Base-by-base conservation (phyloP, 2,797 vertebrate genomes). In the Smutsia gigantea region DNA sequence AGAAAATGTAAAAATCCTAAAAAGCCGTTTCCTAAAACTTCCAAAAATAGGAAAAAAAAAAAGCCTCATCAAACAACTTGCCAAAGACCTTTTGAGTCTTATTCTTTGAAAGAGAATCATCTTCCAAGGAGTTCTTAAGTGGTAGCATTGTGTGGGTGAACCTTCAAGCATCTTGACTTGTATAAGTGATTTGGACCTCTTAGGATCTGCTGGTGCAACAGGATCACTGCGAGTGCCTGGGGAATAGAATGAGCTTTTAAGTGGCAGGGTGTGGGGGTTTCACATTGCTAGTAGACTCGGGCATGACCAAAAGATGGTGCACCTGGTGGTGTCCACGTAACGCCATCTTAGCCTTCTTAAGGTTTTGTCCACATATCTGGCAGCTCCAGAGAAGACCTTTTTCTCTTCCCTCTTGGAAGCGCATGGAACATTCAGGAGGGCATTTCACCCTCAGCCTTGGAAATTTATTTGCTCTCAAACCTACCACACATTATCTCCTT, bases 401-500 rank as follows among this genome's bases (percentile, higher is more conserved):
- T 59, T 21, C 25, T 15, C 18, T 64, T 71, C 90, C 90, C 90
- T 95, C 94, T 96, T 74, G 87, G 96, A 97, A 98, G 96, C 96
- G 92, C 61, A 37, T 61, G 97, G 82, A 96, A 93, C 97, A 83
- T 93, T 96, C 98, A 95, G 97, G 95, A 96, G 96, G 89, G 97
- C 97, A 98, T 68, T 25, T 89, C 1, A 0, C 96, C 97, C 66
- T 94, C 96, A 83, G 98, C 96, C 97, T 93, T 94, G 72, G 86
- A 87, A 39, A 61, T 98, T 98, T 98, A 97, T 97, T 98, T 98
- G 97, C 98, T 97, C 98, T 97, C 97, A 95, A 96, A 98, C 96
- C 97, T 98, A 98, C 97, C 98, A 98, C 97, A 92, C 97, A 98
- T 98, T 98, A 11, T 98, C 98, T 98, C 98, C 97, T 97, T 97